phyloP scores from a whole-genome alignment of 2,797 vertebrate genomes.

The Sebastes baramenuke region DNA sequence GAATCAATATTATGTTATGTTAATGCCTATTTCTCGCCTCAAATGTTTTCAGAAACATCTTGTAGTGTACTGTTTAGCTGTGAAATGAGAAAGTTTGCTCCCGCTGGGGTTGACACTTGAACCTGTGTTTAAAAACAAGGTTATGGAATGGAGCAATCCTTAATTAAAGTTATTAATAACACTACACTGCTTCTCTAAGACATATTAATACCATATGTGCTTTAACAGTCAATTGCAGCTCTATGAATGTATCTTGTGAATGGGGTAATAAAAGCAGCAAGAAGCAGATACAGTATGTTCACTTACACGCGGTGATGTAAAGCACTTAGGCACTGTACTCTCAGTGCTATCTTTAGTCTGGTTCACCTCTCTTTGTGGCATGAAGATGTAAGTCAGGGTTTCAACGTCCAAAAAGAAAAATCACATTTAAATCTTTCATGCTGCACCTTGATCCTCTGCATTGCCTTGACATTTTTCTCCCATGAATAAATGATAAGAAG shows the following conservation, averaged over 20 bases:
- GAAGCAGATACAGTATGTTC: not conserved
- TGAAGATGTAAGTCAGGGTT: not conserved
- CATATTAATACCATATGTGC: not conserved
- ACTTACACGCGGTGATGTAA: not conserved
- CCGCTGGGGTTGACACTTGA: not conserved
- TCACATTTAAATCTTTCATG: slow-evolving; percentile 39
- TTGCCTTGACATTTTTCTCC: slow-evolving; percentile 36
- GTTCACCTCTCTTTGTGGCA: not conserved
- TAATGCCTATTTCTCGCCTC: too few relatives aligned
- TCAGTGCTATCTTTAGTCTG: not conserved
- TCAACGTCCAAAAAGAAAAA: not conserved
- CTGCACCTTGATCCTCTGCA: slow-evolving; percentile 3
- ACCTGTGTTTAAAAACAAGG: not conserved
- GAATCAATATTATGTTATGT: too few relatives aligned
- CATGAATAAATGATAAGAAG: slow-evolving; percentile 48
- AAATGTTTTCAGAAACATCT: too few relatives aligned
- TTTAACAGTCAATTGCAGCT: not conserved
- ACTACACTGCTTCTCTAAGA: not conserved
- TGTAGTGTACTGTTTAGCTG: too few relatives aligned
- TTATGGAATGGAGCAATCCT: not conserved
- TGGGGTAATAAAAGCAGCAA: not conserved
- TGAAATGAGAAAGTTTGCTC: too few relatives aligned
- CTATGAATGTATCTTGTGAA: not conserved
- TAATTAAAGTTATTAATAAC: not conserved
- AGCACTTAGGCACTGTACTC: not conserved